Evolutionary conservation across 1,140 invertebrate species (phyloP), one percentile per base, ranked within the genome.

Genomic region (Drosophila parabipectinata): DNA sequence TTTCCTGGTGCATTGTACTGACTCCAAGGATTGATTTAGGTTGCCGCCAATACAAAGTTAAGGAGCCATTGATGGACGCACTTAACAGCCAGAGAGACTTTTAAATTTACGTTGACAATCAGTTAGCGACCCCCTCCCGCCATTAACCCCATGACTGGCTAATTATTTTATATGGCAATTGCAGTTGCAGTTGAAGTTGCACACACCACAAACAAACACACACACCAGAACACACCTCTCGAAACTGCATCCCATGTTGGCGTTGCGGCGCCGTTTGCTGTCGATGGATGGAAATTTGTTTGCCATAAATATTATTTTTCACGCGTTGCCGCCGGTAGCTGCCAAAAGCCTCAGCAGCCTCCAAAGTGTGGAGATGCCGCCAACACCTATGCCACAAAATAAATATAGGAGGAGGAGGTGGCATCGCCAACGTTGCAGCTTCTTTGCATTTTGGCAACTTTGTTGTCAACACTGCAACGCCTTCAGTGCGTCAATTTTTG

Each of bases 241-340:
- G n/a, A 34, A 56, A 39, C 55, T 50, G 77, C 77, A 69, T 57
- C 60, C 34, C 48, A 63, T 67, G 77, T 80, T 74, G 77, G 77
- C 77, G 79, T 61, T 50, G 79, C 76, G 66, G 66, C 78, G 77
- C 56, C 72, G 55, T 68, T 82, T 72, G 62, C 82, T 82, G 82
- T 85, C 82, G 82, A 85, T 85, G 57, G 64, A 76, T 76, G 79
- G 81, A 87, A 87, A 87, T 87, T 87, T 87, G 83, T 88, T 88
- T 88, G 83, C 83, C 82, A 88, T 88, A 87, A 88, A 88, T 87
- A 88, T 87, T 80, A 60, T 73, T 84, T 84, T 84, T 84, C 80
- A 79, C 77, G 80, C 80, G 72, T 59, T 79, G 69, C 73, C 60
- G 75, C 82, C 82, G 62, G 82, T 85, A 85, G 81, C 81, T 74